Percentiles rank a stretch among this genome's conserved stretches.
These are phyloP conservation scores for Vidua chalybeata DNA, from an alignment of 2,113 vertebrate genomes.

Conservation along the genomic window DNA sequence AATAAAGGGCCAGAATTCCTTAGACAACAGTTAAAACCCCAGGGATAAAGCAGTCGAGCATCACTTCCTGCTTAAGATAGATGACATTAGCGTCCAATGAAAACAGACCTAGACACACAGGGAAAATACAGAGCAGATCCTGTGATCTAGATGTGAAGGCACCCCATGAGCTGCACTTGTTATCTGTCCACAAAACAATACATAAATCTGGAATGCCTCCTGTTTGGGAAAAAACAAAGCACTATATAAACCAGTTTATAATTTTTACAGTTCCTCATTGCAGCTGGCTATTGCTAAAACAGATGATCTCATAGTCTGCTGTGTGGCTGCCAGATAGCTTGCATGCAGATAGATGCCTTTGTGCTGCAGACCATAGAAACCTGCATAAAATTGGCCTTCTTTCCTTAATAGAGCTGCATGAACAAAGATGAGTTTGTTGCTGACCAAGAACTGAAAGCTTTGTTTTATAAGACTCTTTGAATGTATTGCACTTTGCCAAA, in stretches of 20 bases:
- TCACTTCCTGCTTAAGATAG: conserved; percentile 73
- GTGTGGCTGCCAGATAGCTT: conserved; percentile 75
- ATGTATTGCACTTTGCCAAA: conserved; percentile 77
- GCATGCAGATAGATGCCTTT: conserved; percentile 83
- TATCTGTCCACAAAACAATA: conserved; percentile 45
- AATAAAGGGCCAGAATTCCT: conserved; percentile 65
- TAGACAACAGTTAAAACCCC: conserved; percentile 62
- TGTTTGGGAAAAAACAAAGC: conserved; percentile 40
- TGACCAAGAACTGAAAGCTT: conserved; percentile 82
- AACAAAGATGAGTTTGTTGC: conserved; percentile 90
- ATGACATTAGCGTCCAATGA: conserved; percentile 52
- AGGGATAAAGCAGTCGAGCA: conserved; percentile 69
- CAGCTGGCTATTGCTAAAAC: conserved; percentile 74
- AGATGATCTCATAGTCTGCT: conserved; percentile 78
- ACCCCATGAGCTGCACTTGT: conserved; percentile 39
- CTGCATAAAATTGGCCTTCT: conserved; percentile 85
- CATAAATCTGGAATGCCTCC: conserved; percentile 52
- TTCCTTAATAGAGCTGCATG: conserved; percentile 79
- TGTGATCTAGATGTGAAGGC: background rate
- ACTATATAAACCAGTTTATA: conserved; percentile 77
- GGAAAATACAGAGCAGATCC: background rate
- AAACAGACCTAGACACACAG: background rate
- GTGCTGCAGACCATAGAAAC: conserved; percentile 81
- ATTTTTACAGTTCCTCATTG: conserved; percentile 72
- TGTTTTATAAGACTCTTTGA: conserved; percentile 82